These are phyloP conservation scores for Tryphoninae sp. DNA, from an alignment of 2,888 invertebrate genomes.

Conservation along the genomic window DNA sequence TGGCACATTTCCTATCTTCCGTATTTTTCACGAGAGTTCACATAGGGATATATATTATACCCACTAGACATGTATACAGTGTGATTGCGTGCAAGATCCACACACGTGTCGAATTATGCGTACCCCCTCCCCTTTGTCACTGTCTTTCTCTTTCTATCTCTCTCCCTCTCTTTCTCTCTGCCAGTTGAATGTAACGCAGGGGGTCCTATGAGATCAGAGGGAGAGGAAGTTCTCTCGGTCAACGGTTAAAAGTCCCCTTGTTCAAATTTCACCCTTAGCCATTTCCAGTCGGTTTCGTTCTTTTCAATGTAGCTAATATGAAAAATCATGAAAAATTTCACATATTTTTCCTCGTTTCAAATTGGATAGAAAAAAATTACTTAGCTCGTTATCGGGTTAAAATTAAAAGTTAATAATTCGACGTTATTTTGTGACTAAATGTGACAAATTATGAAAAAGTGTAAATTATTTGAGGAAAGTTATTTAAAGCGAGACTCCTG, in stretches of 20 bases:
- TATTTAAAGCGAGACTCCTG: too few species aligned
- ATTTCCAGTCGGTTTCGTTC: slow-evolving; percentile 65
- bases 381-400: too few species aligned
- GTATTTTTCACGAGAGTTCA: slow-evolving; percentile 33
- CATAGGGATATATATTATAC: neutral
- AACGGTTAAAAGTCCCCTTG: slow-evolving; percentile 58
- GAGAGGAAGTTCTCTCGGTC: slow-evolving; percentile 59
- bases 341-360: neutral
- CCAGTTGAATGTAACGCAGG: neutral
- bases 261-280: slow-evolving; percentile 52
- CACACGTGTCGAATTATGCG: slow-evolving; percentile 46
- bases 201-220: slow-evolving; percentile 26
- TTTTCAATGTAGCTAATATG: neutral
- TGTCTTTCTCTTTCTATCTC: neutral
- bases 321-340: neutral
- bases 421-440: too few species aligned
- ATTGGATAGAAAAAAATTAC: neutral
- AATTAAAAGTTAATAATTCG: too few species aligned
- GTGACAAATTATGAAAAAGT: too few species aligned
- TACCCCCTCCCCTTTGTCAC: neutral
- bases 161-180: neutral
- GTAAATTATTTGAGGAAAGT: too few species aligned
- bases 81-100: slow-evolving; percentile 45
- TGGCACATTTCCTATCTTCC: slow-evolving; percentile 16
- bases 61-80: neutral